phyloP scores from a whole-genome alignment of 1,140 invertebrate species.

The Polypedilum vanderplanki region DNA sequence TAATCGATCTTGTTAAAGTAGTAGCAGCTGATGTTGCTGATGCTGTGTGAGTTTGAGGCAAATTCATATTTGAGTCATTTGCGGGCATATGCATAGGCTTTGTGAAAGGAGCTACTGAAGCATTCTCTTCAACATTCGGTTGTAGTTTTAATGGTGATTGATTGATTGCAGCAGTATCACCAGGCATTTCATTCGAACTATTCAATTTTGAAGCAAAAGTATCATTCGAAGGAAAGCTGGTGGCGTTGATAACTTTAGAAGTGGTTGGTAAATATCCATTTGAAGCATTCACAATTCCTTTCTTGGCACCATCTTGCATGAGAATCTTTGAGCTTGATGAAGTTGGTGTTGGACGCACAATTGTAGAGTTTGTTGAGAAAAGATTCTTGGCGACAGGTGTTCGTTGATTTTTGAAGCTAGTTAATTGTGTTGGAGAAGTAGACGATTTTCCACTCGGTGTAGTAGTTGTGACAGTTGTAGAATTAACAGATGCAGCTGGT shows the following conservation, averaged over 20 bases:
- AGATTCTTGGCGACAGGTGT: conserved; percentile 39
- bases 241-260: neutral
- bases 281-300: neutral
- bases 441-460: conserved; percentile 30
- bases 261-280: neutral
- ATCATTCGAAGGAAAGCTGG: neutral
- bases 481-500: conserved; percentile 34
- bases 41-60: neutral
- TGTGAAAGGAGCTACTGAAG: neutral
- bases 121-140: conserved; percentile 28
- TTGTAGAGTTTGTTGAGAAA: neutral
- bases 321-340: conserved; percentile 14
- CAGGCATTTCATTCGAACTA: neutral
- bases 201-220: conserved; percentile 6
- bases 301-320: neutral
- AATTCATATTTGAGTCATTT: neutral
- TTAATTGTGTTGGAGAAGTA: conserved; percentile 33
- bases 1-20: conserved; percentile 33
- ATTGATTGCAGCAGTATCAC: neutral
- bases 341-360: conserved; percentile 8
- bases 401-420: conserved; percentile 37
- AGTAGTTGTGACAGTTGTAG: conserved; percentile 33
- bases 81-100: neutral
- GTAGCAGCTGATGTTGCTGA: neutral
- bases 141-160: conserved; percentile 30